A percentile compares a stretch with the other conserved stretches of the same genome.
These are phyloP conservation scores for Pangasius krempfi DNA, from an alignment of 2,797 vertebrate species.

Conservation along the genomic window DNA sequence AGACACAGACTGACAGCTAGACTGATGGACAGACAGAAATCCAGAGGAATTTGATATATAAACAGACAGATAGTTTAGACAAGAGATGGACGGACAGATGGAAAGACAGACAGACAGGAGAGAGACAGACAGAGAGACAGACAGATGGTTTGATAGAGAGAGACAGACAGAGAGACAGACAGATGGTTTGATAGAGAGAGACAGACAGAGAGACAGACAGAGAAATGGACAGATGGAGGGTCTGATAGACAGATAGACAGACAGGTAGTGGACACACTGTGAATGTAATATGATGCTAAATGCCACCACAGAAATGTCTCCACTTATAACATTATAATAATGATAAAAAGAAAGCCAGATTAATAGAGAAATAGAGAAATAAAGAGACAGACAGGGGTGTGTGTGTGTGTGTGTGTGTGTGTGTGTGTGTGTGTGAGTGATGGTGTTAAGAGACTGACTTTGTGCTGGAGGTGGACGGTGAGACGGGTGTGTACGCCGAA, in stretches of 20 bases:
- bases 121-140: too few species aligned
- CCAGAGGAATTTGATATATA: neutral
- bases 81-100: neutral
- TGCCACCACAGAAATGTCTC: neutral
- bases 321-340: neutral
- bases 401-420: neutral
- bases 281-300: neutral
- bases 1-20: neutral
- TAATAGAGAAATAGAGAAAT: neutral
- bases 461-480: conserved; percentile 84
- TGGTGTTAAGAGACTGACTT: conserved; percentile 66
- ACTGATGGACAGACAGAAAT: neutral
- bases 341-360: neutral
- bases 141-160: neutral
- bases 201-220: neutral
- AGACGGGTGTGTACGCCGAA: conserved; percentile 82
- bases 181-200: neutral
- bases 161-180: neutral
- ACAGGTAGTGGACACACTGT: neutral
- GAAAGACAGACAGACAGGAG: too few species aligned
- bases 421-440: neutral
- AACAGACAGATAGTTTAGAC: neutral
- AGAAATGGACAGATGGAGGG: neutral
- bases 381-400: neutral
- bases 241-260: neutral